These are phyloP conservation scores for Bicyclus anynana DNA, from an alignment of 1,140 invertebrate genomes.

Conservation along the genomic window DNA sequence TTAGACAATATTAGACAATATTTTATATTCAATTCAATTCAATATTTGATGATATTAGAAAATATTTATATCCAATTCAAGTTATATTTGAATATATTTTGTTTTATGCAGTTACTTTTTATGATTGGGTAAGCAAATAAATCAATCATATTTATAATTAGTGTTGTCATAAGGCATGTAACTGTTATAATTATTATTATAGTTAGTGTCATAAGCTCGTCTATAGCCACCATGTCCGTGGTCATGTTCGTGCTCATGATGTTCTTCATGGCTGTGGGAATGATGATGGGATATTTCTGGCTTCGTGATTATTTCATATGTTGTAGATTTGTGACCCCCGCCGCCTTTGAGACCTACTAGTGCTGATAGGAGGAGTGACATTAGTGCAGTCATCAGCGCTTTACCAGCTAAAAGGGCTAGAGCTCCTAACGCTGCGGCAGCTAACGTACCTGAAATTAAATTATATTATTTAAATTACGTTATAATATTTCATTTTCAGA, in stretches of 20 bases:
- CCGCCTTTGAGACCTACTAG: conserved; percentile 85
- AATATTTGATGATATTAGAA: no score
- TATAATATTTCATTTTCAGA: no score
- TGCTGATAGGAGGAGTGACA: conserved; percentile 86
- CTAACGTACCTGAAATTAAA: conserved; percentile 79
- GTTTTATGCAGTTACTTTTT: no score
- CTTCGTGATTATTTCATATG: conserved; percentile 89
- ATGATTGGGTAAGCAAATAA: not conserved
- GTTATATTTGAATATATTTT: not conserved
- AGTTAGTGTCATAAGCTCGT: conserved; percentile 68
- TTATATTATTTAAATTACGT: no score
- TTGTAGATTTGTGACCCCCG: conserved; percentile 82
- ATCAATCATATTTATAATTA: conserved; percentile 5
- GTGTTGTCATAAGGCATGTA: conserved; percentile 65
- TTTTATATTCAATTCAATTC: no score
- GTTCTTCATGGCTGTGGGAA: conserved; percentile 82
- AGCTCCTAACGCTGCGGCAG: conserved; percentile 85
- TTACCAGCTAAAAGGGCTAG: conserved; percentile 87
- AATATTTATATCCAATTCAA: no score
- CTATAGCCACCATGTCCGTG: conserved; percentile 68
- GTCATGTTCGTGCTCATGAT: conserved; percentile 67
- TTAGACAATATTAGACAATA: no score
- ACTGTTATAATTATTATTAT: conserved; percentile 53
- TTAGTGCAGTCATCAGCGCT: conserved; percentile 87
- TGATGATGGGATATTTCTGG: conserved; percentile 85